phyloP scores from a whole-genome alignment of 2,113 vertebrate species.

The Phylloscopus trochilus region DNA sequence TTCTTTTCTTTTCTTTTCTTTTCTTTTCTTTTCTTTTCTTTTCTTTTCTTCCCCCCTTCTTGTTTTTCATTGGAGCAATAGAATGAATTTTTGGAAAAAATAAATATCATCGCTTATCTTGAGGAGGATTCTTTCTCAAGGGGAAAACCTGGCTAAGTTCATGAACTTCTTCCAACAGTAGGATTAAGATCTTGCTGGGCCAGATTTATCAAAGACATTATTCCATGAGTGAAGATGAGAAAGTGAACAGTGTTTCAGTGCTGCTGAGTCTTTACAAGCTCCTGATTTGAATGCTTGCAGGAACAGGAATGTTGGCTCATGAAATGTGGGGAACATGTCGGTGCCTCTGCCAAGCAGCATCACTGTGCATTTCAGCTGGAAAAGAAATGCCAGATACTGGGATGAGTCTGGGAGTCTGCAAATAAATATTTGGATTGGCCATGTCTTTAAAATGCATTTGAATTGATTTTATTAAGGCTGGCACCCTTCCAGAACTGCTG shows the following conservation, averaged over 20 bases:
- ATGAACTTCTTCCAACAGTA: slow-evolving; percentile 11
- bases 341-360: not conserved
- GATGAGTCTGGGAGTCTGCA: not conserved
- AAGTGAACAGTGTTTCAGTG: not conserved
- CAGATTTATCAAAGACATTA: slow-evolving; percentile 8
- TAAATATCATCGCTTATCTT: not conserved
- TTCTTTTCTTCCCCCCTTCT: not conserved
- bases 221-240: slow-evolving; percentile 7
- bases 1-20: not conserved
- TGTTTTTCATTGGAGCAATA: not conserved
- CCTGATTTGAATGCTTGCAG: not conserved
- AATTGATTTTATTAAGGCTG: slow-evolving; percentile 25
- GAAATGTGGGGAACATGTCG: not conserved
- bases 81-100: not conserved
- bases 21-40: too few relatives aligned
- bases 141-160: slow-evolving; percentile 24
- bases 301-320: not conserved
- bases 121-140: not conserved
- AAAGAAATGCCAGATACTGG: not conserved
- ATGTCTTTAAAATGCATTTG: not conserved
- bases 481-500: slow-evolving; percentile 27
- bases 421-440: slow-evolving; percentile 44
- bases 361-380: not conserved
- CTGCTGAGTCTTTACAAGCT: slow-evolving; percentile 31
- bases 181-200: slow-evolving; percentile 10